A percentile compares a stretch with the other conserved stretches of the same genome.
Conservation (phyloP, 2,888 invertebrate genomes). For the Pandemis corylana region DNA sequence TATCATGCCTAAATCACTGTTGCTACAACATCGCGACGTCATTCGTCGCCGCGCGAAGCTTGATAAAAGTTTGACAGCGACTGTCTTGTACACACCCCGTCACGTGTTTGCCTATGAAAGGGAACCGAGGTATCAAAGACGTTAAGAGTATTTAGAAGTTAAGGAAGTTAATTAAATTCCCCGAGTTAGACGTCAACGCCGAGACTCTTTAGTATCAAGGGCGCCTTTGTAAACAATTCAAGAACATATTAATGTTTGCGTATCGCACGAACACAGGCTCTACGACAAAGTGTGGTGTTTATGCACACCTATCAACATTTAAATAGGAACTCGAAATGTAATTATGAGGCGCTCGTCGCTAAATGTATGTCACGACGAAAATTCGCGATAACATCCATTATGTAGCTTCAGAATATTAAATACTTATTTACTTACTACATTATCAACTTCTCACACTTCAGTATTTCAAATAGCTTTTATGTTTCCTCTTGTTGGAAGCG, state of each 20-base stretch:
- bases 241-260: conserved; percentile 78
- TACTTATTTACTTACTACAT: conserved; percentile 37
- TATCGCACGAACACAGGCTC: conserved; percentile 74
- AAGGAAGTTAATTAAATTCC: conserved; percentile 84
- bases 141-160: conserved; percentile 85
- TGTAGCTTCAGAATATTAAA: conserved; percentile 32
- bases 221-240: conserved; percentile 78
- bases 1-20: conserved; percentile 82
- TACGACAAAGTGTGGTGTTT: conserved; percentile 57
- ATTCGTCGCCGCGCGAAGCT: conserved; percentile 48
- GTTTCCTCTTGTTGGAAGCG: conserved; percentile 38
- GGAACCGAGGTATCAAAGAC: conserved; percentile 81
- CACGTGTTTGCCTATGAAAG: conserved; percentile 77
- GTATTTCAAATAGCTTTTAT: conserved; percentile 40
- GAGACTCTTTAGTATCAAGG: conserved; percentile 79
- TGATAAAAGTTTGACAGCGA: conserved; percentile 80
- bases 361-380: conserved; percentile 52
- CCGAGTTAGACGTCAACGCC: conserved; percentile 77
- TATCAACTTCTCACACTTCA: conserved; percentile 37
- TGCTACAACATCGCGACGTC: conserved; percentile 71
- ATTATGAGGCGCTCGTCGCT: conserved; percentile 67
- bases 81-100: conserved; percentile 74
- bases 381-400: conserved; percentile 37
- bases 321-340: conserved; percentile 65
- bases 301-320: conserved; percentile 38